A percentile compares a stretch with the other conserved stretches of the same genome.
Evolutionary conservation across 2,113 vertebrate genomes (phyloP).

Genomic region (Notarius quadriscutis): DNA sequence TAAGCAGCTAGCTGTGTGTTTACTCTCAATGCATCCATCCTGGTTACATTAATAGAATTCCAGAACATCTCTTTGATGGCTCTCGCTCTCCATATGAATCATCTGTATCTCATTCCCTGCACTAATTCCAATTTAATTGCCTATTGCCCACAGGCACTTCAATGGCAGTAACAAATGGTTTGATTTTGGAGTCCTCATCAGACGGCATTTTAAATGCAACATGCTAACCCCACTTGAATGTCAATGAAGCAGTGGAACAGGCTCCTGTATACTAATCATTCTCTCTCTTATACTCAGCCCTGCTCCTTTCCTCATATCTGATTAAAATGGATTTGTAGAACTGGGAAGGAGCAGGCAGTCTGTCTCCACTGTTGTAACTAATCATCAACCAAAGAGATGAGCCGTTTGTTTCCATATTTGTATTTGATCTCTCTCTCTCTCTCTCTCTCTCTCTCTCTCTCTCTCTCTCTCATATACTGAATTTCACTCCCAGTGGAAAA

Average conservation of each 20-base stretch:
- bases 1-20: slow-evolving; percentile 43
- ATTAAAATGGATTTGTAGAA: slow-evolving; percentile 98
- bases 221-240: slow-evolving; percentile 99
- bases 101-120: slow-evolving; percentile 98
- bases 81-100: slow-evolving; percentile 98
- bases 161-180: slow-evolving; percentile 99
- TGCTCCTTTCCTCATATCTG: slow-evolving; percentile 94
- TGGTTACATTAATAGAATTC: slow-evolving; percentile 78
- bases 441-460: background rate
- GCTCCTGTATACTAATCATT: slow-evolving; percentile 99
- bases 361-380: slow-evolving; percentile 86
- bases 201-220: slow-evolving; percentile 99
- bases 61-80: slow-evolving; percentile 72
- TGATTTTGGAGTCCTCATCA: slow-evolving; percentile 99
- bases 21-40: slow-evolving; percentile 63
- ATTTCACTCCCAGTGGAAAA: slow-evolving; percentile 1
- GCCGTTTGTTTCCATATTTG: slow-evolving; percentile 53
- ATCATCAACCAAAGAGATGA: slow-evolving; percentile 75
- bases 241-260: slow-evolving; percentile 98
- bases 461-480: background rate
- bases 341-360: slow-evolving; percentile 88
- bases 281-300: slow-evolving; percentile 85
- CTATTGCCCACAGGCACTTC: slow-evolving; percentile 99
- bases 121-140: slow-evolving; percentile 99
- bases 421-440: slow-evolving; percentile 9